A percentile compares a stretch with the other conserved stretches of the same genome.
Evolutionary conservation across 2,888 invertebrate species (phyloP).

Genomic region (Harpalus rubripes): DNA sequence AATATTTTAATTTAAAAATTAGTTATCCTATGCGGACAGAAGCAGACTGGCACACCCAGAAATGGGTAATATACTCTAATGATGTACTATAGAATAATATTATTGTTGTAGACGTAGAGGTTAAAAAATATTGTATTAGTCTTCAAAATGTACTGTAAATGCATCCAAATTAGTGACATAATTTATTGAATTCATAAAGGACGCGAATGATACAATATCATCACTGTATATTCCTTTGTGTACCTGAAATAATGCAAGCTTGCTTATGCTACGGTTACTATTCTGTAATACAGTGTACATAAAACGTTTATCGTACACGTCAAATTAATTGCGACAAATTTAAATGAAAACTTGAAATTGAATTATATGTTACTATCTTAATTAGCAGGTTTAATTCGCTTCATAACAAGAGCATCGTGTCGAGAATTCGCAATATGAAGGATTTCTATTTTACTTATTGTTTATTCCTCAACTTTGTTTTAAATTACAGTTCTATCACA

Average conservation of each 20-base stretch:
- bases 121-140: too few relatives aligned
- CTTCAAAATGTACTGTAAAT: too few relatives aligned
- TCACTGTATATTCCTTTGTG: neutral
- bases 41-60: too few relatives aligned
- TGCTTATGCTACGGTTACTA: conserved; percentile 8
- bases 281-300: conserved; percentile 12
- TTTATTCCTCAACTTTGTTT: neutral
- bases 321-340: conserved; percentile 54
- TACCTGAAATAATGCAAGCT: neutral
- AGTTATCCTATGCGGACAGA: too few relatives aligned
- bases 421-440: conserved; percentile 29
- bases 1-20: too few relatives aligned
- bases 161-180: too few relatives aligned
- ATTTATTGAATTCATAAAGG: too few relatives aligned
- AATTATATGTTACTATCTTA: conserved; percentile 58
- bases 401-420: conserved; percentile 28
- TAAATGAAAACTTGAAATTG: conserved; percentile 50
- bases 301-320: conserved; percentile 43
- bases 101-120: too few relatives aligned
- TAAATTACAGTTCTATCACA: neutral
- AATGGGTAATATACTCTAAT: too few relatives aligned
- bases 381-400: conserved; percentile 47
- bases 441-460: conserved; percentile 20
- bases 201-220: neutral
- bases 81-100: too few relatives aligned